Evolutionary conservation across 2,113 vertebrate genomes (phyloP), one percentile per base, ranked within the genome.

Genomic region (Donacobius atricapilla): DNA sequence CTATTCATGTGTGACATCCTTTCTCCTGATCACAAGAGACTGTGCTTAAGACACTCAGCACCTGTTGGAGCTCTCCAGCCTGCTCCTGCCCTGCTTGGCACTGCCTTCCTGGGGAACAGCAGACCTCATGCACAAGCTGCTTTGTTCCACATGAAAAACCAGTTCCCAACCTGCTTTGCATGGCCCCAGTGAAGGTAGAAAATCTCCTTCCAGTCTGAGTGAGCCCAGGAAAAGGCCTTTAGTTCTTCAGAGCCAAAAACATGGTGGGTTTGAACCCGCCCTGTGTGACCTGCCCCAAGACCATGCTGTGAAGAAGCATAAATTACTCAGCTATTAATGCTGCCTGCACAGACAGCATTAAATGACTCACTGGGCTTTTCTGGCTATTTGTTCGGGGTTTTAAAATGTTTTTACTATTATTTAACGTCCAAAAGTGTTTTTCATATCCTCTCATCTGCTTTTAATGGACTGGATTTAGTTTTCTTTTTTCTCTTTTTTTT

Each of bases 351-450:
- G 76, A 64, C 71, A 93, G 39, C 48, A 58, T 76, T 86, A 88
- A 93, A 90, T 95, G 56, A 91, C 71, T 94, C 89, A 89, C 44
- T 58, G 75, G 53, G 51, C 45, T 87, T 91, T 93, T 89, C 69
- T 95, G 65, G 61, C 80, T 83, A 42, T 87, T 89, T 69, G 11
- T 54, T 69, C 42, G 51, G 9, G 2, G 9, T 5, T 9, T 23
- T 15, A 10, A 69, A 63, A 56, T 77, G 42, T 61, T 84, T 63
- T 89, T 79, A 45, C 65, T 96, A 83, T 71, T 93, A 78, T 88
- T 92, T 96, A 94, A 60, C 53, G 60, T 95, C 60, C 68, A 87
- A 83, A 90, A 72, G 44, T 47, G 57, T 90, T 96, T 96, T 90
- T 90, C 19, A 6, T 81, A 78, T 86, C 44, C 28, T 81, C 66